Evolutionary conservation across 1,140 invertebrate species (phyloP).

Genomic region (Pseudomyrmex dendroicus): DNA sequence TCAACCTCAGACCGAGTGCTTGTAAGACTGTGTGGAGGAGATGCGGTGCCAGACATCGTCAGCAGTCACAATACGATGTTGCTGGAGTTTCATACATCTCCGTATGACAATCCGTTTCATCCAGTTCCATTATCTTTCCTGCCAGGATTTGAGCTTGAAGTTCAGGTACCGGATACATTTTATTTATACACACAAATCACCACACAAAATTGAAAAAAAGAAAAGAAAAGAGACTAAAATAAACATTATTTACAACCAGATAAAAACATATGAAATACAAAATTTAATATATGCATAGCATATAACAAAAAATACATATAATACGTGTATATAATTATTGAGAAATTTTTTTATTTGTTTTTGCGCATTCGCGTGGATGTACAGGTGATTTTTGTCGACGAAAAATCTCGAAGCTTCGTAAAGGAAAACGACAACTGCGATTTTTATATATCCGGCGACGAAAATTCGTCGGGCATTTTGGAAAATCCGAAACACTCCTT

Average conservation of each 20-base stretch:
- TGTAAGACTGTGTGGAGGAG: constrained; percentile 93
- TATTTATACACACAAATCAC: not conserved
- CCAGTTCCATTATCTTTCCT: constrained; percentile 91
- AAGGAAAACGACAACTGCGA: constrained; percentile 90
- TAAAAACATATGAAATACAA: not conserved
- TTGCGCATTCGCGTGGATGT: not conserved
- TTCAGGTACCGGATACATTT: constrained; percentile 86
- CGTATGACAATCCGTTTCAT: constrained; percentile 93
- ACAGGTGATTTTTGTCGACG: constrained; percentile 90
- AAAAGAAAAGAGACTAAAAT: not conserved
- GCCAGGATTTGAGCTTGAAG: constrained; percentile 92
- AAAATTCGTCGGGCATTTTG: constrained; percentile 89
- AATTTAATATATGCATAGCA: not conserved
- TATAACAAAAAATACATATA: not conserved
- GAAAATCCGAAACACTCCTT: constrained; percentile 93
- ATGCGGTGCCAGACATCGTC: constrained; percentile 92
- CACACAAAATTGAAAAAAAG: not conserved
- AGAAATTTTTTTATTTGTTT: not conserved
- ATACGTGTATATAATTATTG: too few relatives aligned
- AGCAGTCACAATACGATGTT: constrained; percentile 92
- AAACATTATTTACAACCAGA: too few relatives aligned
- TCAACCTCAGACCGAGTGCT: constrained; percentile 90
- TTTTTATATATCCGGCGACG: constrained; percentile 91
- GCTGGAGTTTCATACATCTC: constrained; percentile 93
- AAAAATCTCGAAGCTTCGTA: constrained; percentile 90